Percentiles rank a stretch among this genome's conserved stretches.
These are phyloP conservation scores for Rhynchotus rufescens DNA, from an alignment of 2,797 vertebrate species.

Conservation along the genomic window DNA sequence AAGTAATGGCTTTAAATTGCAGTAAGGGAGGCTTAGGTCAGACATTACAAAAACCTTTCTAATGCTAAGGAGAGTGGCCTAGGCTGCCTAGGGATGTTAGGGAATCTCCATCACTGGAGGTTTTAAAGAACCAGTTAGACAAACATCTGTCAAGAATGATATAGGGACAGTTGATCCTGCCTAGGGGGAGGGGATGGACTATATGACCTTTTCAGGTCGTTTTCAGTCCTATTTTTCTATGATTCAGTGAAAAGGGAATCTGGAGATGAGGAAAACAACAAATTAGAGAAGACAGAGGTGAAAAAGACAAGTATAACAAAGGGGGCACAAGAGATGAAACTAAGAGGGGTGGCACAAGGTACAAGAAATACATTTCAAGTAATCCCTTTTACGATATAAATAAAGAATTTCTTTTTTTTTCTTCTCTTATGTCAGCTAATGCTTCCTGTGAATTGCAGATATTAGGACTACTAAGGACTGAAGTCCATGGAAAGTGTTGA, in stretches of 20 bases:
- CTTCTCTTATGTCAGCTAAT: not conserved
- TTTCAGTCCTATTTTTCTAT: slow-evolving; percentile 21
- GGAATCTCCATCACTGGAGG: slow-evolving; percentile 1
- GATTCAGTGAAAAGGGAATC: slow-evolving; percentile 38
- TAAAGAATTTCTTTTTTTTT: not conserved
- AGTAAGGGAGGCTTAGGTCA: not conserved
- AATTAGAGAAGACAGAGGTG: slow-evolving; percentile 34
- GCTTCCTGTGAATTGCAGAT: not conserved
- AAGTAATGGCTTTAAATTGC: not conserved
- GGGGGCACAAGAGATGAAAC: slow-evolving; percentile 20
- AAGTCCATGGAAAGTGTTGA: not conserved
- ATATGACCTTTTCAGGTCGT: slow-evolving; percentile 23
- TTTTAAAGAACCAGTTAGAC: slow-evolving; percentile 48
- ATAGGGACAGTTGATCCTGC: slow-evolving; percentile 40
- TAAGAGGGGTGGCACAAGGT: slow-evolving; percentile 1
- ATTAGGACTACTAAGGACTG: not conserved
- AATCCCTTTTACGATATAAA: not conserved
- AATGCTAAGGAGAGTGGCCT: not conserved
- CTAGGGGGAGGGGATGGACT: not conserved
- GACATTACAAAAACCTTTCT: not conserved
- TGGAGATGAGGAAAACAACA: slow-evolving; percentile 9
- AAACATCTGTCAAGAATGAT: slow-evolving; percentile 49
- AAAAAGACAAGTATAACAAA: slow-evolving; percentile 35
- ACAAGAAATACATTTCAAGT: slow-evolving; percentile 1
- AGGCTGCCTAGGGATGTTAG: not conserved